phyloP scores from a whole-genome alignment of 2,113 vertebrate species.

The Mus spicilegus region DNA sequence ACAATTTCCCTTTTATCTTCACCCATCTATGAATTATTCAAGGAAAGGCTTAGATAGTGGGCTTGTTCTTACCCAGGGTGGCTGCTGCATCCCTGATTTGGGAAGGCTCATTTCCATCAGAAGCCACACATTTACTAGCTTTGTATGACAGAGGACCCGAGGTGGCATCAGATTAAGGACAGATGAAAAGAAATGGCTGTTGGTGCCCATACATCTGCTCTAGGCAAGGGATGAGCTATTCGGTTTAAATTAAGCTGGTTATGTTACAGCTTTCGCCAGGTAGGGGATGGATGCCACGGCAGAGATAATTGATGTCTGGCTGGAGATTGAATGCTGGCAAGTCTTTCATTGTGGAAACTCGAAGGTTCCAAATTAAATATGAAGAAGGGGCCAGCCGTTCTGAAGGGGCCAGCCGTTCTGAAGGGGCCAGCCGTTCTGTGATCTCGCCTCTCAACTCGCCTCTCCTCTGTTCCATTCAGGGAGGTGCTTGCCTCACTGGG shows the following conservation, averaged over 20 bases:
- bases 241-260: neutral
- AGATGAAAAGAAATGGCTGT: neutral
- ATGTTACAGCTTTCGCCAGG: neutral
- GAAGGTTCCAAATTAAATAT: neutral
- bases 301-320: neutral
- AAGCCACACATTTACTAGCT: neutral
- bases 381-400: neutral
- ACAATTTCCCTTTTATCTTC: neutral
- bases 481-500: neutral
- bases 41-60: neutral
- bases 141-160: neutral
- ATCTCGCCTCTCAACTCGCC: too few species aligned
- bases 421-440: neutral
- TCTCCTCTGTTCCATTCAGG: neutral
- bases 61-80: rapidly evolving
- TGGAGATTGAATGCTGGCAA: neutral
- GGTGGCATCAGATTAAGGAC: neutral
- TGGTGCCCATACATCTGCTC: neutral
- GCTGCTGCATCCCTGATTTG: neutral
- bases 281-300: neutral
- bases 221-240: neutral
- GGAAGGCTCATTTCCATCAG: neutral
- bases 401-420: neutral
- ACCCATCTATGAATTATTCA: neutral
- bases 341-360: neutral